Evolutionary conservation across 1,140 invertebrate genomes (phyloP).

Genomic region (Musca domestica): DNA sequence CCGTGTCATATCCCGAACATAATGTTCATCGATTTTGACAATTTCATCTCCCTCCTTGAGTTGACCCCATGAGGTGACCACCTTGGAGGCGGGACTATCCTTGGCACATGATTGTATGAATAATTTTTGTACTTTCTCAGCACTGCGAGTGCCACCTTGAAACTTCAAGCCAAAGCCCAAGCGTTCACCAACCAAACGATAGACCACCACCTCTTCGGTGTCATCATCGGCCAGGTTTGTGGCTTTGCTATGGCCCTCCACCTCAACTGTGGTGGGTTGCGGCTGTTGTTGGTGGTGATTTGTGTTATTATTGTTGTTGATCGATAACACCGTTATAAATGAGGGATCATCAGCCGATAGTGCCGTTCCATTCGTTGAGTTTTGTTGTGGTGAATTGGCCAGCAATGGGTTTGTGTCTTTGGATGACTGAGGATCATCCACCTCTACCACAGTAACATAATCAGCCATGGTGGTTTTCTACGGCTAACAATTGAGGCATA

Average conservation of each 20-base stretch:
- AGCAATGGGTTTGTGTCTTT: constrained; percentile 47
- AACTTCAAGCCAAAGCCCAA: constrained; percentile 89
- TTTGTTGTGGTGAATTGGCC: constrained; percentile 54
- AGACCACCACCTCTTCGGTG: constrained; percentile 73
- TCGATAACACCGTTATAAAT: constrained; percentile 49
- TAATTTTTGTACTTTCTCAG: constrained; percentile 69
- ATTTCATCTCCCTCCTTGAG: constrained; percentile 85
- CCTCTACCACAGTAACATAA: constrained; percentile 69
- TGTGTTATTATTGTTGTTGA: constrained; percentile 32
- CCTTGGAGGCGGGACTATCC: constrained; percentile 81
- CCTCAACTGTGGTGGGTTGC: too few species aligned
- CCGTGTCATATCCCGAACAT: constrained; percentile 76
- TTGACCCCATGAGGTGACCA: constrained; percentile 74
- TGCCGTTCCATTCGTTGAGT: constrained; percentile 54
- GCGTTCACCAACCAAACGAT: constrained; percentile 81
- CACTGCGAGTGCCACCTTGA: constrained; percentile 79
- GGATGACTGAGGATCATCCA: constrained; percentile 56
- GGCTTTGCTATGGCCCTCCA: background rate
- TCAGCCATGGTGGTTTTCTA: constrained; percentile 52
- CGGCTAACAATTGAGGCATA: constrained; percentile 21
- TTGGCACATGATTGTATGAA: constrained; percentile 87
- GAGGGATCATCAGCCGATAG: constrained; percentile 46
- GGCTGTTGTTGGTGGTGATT: background rate
- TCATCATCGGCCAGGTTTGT: constrained; percentile 27
- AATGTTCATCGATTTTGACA: constrained; percentile 74